Evolutionary conservation across 2,888 invertebrate species (phyloP).

Genomic region (Phoenoteleia sp.): DNA sequence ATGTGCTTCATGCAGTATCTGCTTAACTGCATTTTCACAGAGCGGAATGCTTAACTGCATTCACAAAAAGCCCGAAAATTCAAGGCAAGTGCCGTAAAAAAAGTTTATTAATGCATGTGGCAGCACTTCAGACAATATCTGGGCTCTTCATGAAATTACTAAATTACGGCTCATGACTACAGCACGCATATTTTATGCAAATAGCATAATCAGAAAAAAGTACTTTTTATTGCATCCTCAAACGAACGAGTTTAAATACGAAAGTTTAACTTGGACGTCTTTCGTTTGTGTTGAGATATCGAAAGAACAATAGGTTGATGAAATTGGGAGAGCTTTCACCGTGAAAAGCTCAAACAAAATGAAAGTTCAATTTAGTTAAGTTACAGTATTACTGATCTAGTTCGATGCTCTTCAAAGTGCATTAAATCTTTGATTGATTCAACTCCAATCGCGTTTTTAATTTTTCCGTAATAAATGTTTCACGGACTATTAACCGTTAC

Average conservation of each 20-base stretch:
- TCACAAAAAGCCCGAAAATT: constrained; percentile 11
- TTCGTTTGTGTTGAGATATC: constrained; percentile 10
- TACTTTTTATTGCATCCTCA: neutral
- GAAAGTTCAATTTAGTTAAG: constrained; percentile 23
- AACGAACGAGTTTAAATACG: neutral
- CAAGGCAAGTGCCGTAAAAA: constrained; percentile 1
- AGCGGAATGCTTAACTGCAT: constrained; percentile 7
- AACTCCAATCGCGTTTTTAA: neutral
- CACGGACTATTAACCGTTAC: neutral
- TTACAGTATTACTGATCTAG: constrained; percentile 17
- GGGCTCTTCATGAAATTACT: constrained; percentile 1
- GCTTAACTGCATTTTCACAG: neutral
- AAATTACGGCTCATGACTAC: neutral
- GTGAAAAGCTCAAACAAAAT: constrained; percentile 14
- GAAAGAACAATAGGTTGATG: constrained; percentile 20
- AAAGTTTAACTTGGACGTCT: neutral
- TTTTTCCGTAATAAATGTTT: neutral
- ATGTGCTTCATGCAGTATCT: constrained; percentile 2
- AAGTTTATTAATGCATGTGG: neutral
- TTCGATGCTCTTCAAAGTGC: neutral
- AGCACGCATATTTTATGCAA: neutral
- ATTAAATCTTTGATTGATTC: neutral
- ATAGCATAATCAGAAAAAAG: neutral
- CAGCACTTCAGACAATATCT: neutral
- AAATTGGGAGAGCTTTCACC: constrained; percentile 8